A percentile compares a stretch with the other conserved stretches of the same genome.
These are phyloP conservation scores for Rallus limicola DNA, from an alignment of 2,113 vertebrate genomes.

Conservation along the genomic window DNA sequence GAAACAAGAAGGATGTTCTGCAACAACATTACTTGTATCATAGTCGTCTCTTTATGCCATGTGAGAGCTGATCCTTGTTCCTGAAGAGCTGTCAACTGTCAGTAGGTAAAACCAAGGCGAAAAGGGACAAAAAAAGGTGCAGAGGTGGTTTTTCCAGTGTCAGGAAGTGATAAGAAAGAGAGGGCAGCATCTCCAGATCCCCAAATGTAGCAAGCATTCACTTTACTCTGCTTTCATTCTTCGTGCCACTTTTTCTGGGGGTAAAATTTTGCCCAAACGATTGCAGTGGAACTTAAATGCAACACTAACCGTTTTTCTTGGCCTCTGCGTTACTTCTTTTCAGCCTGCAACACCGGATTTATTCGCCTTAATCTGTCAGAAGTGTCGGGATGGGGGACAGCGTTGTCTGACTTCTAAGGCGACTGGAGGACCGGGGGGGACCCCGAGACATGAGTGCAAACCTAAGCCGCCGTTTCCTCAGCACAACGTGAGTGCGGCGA, in stretches of 20 bases:
- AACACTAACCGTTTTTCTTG: neutral
- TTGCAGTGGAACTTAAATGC: neutral
- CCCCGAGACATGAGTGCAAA: neutral
- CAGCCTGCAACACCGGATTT: neutral
- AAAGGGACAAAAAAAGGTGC: neutral
- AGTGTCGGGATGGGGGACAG: neutral
- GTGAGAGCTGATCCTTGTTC: neutral
- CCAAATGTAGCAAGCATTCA: rapidly evolving
- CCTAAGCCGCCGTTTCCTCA: neutral
- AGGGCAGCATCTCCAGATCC: neutral
- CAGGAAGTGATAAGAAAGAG: neutral
- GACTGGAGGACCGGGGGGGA: neutral
- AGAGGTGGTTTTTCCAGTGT: neutral
- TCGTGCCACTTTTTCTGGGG: neutral
- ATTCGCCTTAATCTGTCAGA: neutral
- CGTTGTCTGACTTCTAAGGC: neutral
- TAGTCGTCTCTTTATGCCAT: neutral
- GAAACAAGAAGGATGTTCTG: neutral
- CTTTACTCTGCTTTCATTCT: neutral
- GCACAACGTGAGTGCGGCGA: neutral
- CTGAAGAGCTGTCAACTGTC: neutral
- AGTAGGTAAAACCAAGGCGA: neutral
- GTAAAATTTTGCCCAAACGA: neutral
- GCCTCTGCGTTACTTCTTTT: neutral
- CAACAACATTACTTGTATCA: neutral